These are phyloP conservation scores for Ascaphus truei DNA, from an alignment of 2,113 vertebrate species.

Conservation along the genomic window DNA sequence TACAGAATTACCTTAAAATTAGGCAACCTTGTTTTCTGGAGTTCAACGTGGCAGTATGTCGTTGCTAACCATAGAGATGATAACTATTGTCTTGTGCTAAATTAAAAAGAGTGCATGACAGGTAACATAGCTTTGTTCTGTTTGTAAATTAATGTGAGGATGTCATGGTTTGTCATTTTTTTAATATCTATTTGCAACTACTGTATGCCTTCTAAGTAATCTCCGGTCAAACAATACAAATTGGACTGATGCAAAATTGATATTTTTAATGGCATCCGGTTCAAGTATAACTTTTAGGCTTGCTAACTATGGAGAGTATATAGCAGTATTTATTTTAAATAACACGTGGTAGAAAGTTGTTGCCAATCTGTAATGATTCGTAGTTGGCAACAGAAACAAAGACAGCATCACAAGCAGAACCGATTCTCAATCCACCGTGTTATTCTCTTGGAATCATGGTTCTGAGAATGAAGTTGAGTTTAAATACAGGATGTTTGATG, in stretches of 20 bases:
- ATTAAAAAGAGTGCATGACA: no score
- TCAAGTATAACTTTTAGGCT: not conserved
- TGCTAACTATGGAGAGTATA: not conserved
- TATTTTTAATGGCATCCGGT: not conserved
- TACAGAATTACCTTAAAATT: slow-evolving; percentile 3
- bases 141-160: no score
- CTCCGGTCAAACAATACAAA: not conserved
- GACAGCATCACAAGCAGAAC: not conserved
- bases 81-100: not conserved
- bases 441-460: not conserved
- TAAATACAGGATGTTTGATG: slow-evolving; percentile 19
- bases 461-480: not conserved
- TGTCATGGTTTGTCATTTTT: no score
- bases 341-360: not conserved
- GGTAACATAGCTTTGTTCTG: no score
- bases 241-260: no score
- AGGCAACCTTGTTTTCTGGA: not conserved
- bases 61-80: not conserved
- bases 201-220: not conserved
- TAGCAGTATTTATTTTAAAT: not conserved
- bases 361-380: not conserved
- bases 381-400: not conserved
- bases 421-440: not conserved
- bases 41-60: slow-evolving; percentile 1
- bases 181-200: no score